Evolutionary conservation across 2,113 vertebrate species (phyloP).

Genomic region (Cephalopterus ornatus): DNA sequence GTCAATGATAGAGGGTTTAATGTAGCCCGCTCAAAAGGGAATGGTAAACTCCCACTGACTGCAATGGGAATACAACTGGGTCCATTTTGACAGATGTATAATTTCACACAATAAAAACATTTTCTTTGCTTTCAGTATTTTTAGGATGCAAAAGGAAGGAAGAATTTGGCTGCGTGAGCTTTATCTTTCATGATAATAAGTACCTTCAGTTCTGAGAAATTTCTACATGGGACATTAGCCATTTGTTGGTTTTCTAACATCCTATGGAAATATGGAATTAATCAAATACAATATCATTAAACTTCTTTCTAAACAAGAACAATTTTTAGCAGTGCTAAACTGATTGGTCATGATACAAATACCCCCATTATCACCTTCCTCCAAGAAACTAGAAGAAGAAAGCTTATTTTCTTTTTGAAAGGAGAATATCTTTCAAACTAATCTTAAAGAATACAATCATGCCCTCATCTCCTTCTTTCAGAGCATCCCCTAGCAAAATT

Average conservation of each 20-base stretch:
- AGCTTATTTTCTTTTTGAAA: not conserved
- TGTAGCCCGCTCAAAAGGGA: not conserved
- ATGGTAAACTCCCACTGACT: not conserved
- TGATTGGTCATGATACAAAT: not conserved
- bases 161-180: not conserved
- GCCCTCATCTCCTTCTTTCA: not conserved
- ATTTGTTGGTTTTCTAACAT: conserved; percentile 61
- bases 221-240: not conserved
- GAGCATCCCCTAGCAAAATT: not conserved
- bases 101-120: not conserved
- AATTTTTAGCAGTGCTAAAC: conserved; percentile 33
- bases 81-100: not conserved
- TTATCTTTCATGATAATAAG: not conserved
- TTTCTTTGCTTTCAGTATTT: not conserved
- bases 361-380: not conserved
- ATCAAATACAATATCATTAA: conserved; percentile 62
- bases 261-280: conserved; percentile 52
- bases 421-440: not conserved
- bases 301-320: conserved; percentile 50
- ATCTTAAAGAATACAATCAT: not conserved
- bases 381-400: conserved; percentile 23
- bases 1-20: not conserved
- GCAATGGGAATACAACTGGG: not conserved
- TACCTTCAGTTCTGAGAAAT: not conserved
- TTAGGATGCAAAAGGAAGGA: not conserved